These are phyloP conservation scores for Oreonectes daqikongensis DNA, from an alignment of 2,797 vertebrate genomes.

Conservation along the genomic window DNA sequence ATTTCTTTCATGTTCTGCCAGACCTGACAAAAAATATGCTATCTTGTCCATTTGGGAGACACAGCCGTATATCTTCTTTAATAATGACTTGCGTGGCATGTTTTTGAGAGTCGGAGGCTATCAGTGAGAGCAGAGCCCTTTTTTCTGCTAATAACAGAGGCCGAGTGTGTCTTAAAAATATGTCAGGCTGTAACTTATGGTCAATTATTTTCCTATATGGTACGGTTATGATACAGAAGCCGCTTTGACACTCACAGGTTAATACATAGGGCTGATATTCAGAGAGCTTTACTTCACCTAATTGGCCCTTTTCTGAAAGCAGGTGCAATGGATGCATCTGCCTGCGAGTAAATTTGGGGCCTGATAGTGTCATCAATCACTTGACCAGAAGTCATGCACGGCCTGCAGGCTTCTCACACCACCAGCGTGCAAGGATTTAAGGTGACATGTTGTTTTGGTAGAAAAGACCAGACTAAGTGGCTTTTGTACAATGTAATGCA, in stretches of 20 bases:
- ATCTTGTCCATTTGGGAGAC: background rate
- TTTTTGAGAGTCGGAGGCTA: background rate
- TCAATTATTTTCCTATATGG: slow-evolving; percentile 14
- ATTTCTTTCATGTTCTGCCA: slow-evolving; percentile 16
- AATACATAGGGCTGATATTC: slow-evolving; percentile 11
- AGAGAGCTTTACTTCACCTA: slow-evolving; percentile 36
- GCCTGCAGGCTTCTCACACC: slow-evolving; percentile 25
- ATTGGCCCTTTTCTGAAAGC: slow-evolving; percentile 43
- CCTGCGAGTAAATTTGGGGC: slow-evolving; percentile 47
- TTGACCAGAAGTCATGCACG: slow-evolving; percentile 37
- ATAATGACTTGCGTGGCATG: background rate
- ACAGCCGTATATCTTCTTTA: background rate
- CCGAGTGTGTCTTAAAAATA: slow-evolving; percentile 9
- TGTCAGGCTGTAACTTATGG: background rate
- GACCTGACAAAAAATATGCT: background rate
- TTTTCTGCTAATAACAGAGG: background rate
- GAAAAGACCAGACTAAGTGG: slow-evolving; percentile 42
- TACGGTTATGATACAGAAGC: background rate
- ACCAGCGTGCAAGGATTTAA: slow-evolving; percentile 38
- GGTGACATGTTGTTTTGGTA: slow-evolving; percentile 41
- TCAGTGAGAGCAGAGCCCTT: too few species aligned
- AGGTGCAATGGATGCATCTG: slow-evolving; percentile 52
- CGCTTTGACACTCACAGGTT: slow-evolving; percentile 8
- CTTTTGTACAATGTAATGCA: slow-evolving; percentile 28
- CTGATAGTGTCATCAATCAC: slow-evolving; percentile 54